Evolutionary conservation across 2,113 vertebrate genomes (phyloP).

Genomic region (Xyliphius kryptos): DNA sequence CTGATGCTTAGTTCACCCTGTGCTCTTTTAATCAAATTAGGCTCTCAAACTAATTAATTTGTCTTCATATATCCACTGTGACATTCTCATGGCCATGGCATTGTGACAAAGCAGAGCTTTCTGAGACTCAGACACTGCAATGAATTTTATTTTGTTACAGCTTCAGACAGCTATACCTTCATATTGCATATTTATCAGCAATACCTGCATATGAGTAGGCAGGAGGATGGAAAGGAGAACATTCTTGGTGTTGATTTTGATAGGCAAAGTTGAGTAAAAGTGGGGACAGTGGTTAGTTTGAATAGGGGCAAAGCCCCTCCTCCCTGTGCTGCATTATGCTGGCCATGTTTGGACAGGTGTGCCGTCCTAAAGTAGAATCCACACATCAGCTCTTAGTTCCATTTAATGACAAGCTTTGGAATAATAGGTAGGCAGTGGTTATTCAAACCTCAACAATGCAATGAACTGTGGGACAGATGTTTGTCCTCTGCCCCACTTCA

Average conservation of each 20-base stretch:
- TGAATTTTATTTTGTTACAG: constrained; percentile 21
- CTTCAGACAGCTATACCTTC: constrained; percentile 10
- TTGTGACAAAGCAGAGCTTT: background rate
- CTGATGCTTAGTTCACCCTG: constrained; percentile 28
- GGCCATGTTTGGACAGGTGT: constrained; percentile 17
- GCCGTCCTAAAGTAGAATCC: constrained; percentile 3
- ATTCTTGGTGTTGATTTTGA: constrained; percentile 40
- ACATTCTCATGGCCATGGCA: constrained; percentile 14
- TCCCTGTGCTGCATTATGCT: background rate
- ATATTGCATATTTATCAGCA: constrained; percentile 10
- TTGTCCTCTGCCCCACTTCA: background rate
- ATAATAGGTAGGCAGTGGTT: constrained; percentile 8
- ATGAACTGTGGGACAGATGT: background rate
- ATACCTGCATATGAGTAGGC: background rate
- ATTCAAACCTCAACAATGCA: constrained; percentile 17
- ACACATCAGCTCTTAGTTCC: constrained; percentile 11
- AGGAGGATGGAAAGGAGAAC: background rate
- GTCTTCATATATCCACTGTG: constrained; percentile 42
- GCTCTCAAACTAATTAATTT: constrained; percentile 50
- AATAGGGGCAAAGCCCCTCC: constrained; percentile 32
- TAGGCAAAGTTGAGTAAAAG: constrained; percentile 48
- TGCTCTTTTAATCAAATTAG: constrained; percentile 55
- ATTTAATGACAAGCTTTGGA: constrained; percentile 10
- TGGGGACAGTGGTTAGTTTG: constrained; percentile 41
- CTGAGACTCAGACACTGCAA: too few relatives aligned